Base-by-base conservation (phyloP, 35 echinoderm and acorn worm genomes). In the Ophioderma brevispina region DNA sequence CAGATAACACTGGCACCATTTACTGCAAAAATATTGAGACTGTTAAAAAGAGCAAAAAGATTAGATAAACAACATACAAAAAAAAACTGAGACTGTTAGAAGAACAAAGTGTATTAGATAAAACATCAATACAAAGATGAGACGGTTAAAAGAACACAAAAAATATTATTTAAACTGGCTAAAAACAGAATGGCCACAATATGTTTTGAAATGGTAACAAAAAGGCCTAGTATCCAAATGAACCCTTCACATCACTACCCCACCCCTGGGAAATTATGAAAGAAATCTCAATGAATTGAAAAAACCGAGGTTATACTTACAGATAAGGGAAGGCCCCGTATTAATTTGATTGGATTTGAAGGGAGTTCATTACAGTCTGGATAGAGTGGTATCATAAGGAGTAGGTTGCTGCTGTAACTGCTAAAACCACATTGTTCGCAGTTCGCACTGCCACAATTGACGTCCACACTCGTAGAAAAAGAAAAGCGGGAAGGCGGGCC, bases 401-500 rank as follows among this genome's bases (percentile, higher is more conserved):
- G 63, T 98, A 98, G 1, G 89, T 98, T 13, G 92, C 89, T n/a
- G 89, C 86, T 10, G 92, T 94, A 38, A 98, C 86, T 25, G 92
- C 64, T 1, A 98, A 75, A 37, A 98, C 92, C 5, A 93, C 91
- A 32, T 35, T 76, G 11, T 89, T 82, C 31, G 89, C 92, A 0
- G 96, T 94, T 32, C 96, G 32, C 0, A 94, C 40, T 1, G 89
- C 81, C 35, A 98, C 80, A 6, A 98, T 55, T 1, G 46, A 79
- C 17, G 92, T 98, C 96, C 96, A 98, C 21, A 98, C 34, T 33
- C 89, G 80, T 14, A 98, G 64, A 39, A 98, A 98, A 30, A 98
- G 64, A 39, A 98, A 98, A 30, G 89, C 96, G 35, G 89, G 85
- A 23, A 98, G 38, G 1, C n/a, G n/a, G 89, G 85, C 17, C 92